Conservation (phyloP, 2,113 vertebrate genomes). For the Apteryx mantelli region DNA sequence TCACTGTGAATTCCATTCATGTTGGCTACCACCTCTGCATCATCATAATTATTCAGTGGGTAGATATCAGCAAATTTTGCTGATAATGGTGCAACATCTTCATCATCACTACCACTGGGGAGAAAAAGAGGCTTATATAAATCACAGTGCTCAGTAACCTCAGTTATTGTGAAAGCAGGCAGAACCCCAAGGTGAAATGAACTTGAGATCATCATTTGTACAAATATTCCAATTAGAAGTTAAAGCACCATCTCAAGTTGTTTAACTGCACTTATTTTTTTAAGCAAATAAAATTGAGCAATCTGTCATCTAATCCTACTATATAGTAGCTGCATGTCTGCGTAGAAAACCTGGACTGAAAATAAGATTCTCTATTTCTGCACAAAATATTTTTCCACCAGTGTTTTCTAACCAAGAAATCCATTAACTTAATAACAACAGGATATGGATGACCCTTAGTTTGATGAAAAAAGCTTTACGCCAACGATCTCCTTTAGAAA, state of each 20-base stretch:
- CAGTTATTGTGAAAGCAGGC: not conserved
- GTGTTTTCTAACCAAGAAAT: not conserved
- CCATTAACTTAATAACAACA: not conserved
- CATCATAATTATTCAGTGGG: constrained; percentile 87
- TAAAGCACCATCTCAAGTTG: not conserved
- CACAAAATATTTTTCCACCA: not conserved
- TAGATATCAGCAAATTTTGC: constrained; percentile 92
- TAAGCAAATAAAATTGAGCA: not conserved
- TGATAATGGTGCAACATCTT: constrained; percentile 88
- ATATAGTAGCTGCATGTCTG: not conserved
- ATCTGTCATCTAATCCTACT: not conserved
- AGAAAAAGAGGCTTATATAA: constrained; percentile 33
- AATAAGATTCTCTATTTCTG: not conserved
- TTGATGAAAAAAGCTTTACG: not conserved
- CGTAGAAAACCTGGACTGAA: accelerated
- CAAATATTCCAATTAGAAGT: not conserved
- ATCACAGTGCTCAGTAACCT: not conserved
- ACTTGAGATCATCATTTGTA: not conserved
- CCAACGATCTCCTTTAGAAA: not conserved
- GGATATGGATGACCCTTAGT: not conserved
- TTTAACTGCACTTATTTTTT: not conserved
- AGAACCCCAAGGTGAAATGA: not conserved
- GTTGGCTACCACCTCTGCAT: constrained; percentile 81
- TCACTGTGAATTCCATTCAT: constrained; percentile 90
- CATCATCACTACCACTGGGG: constrained; percentile 86